Conservation (phyloP, 2,113 vertebrate species). For the Gila orcuttii region DNA sequence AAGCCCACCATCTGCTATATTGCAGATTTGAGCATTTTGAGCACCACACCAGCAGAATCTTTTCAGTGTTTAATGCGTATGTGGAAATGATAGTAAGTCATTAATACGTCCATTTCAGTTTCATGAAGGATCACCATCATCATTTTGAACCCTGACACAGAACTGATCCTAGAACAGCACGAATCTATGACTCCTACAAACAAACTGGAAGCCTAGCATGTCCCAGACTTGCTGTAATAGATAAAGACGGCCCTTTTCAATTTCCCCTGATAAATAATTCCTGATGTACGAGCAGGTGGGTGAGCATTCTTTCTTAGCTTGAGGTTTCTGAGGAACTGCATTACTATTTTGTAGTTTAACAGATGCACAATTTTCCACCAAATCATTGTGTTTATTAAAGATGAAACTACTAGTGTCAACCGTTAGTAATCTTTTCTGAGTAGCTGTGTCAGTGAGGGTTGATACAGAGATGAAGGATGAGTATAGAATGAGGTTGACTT, state of each 20-base stretch:
- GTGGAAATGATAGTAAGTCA: conserved; percentile 11
- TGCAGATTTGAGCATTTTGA: not conserved
- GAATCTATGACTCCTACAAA: not conserved
- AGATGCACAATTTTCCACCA: too few relatives aligned
- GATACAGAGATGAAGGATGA: not conserved
- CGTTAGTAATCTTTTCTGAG: not conserved
- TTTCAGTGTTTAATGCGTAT: conserved; percentile 2
- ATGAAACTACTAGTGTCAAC: not conserved
- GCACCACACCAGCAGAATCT: not conserved
- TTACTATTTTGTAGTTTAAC: not conserved
- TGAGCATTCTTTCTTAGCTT: not conserved
- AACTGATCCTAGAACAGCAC: not conserved
- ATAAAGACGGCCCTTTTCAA: conserved; percentile 5
- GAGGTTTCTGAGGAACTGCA: not conserved
- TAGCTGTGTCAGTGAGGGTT: not conserved
- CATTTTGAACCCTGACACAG: not conserved
- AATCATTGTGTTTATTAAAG: not conserved
- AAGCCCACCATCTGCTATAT: conserved; percentile 32
- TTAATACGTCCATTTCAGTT: not conserved
- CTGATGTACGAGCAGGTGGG: not conserved
- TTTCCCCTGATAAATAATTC: conserved; percentile 10
- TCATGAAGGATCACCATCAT: not conserved
- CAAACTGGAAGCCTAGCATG: not conserved
- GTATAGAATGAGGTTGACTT: not conserved
- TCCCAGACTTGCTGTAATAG: not conserved